Evolutionary conservation across 2,797 vertebrate genomes (phyloP).

Genomic region (Squalus acanthias): DNA sequence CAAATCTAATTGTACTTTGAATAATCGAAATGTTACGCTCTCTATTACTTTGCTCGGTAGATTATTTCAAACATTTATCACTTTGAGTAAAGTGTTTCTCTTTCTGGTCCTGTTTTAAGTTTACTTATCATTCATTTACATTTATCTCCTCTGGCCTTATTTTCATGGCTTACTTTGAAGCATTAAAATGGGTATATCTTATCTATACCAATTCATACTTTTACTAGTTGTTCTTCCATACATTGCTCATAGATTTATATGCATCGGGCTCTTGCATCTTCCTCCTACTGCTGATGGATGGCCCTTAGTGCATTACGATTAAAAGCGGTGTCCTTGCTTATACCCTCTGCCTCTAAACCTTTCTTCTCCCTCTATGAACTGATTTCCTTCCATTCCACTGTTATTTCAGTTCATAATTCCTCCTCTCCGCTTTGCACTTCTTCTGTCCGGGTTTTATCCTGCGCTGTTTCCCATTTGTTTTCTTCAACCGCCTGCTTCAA

Average conservation of each 20-base stretch:
- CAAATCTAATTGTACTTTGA: background rate
- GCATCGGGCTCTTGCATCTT: background rate
- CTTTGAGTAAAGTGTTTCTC: background rate
- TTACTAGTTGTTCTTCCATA: background rate
- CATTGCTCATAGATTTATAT: background rate
- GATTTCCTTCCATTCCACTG: background rate
- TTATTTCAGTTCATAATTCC: background rate
- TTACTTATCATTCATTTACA: background rate
- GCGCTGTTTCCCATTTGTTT: background rate
- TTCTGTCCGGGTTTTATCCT: background rate
- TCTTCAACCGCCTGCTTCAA: background rate
- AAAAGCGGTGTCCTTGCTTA: background rate
- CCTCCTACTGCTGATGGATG: background rate
- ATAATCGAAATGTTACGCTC: background rate
- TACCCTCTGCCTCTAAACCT: background rate
- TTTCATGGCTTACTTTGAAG: background rate
- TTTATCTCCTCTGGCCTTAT: background rate
- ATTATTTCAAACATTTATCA: constrained; percentile 1
- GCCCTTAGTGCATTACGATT: background rate
- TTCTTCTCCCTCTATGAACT: background rate
- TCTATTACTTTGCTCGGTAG: background rate
- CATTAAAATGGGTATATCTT: background rate
- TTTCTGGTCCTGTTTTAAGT: background rate
- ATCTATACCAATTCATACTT: background rate
- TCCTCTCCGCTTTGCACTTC: background rate